Evolutionary conservation across 1,140 invertebrate species (phyloP).

Genomic region (Oncopeltus fasciatus): DNA sequence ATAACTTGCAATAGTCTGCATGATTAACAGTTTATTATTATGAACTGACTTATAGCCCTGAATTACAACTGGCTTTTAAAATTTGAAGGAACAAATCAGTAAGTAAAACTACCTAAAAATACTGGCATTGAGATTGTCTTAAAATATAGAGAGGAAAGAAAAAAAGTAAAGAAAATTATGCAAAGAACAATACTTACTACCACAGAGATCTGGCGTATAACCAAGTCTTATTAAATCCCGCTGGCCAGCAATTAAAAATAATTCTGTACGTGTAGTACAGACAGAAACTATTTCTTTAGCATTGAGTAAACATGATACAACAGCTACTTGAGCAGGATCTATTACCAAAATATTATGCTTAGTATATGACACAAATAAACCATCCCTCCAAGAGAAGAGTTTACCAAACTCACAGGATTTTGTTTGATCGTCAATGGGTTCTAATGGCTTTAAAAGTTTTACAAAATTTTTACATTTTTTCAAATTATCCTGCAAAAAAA

Average conservation of each 20-base stretch:
- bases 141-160: no score
- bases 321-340: constrained; percentile 43
- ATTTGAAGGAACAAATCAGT: no score
- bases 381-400: constrained; percentile 33
- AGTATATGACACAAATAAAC: constrained; percentile 58
- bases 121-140: no score
- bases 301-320: constrained; percentile 35
- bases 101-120: no score
- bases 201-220: constrained; percentile 35
- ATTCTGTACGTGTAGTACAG: constrained; percentile 55
- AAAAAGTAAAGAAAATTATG: no score
- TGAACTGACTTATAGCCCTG: no score
- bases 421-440: background rate
- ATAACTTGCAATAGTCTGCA: no score
- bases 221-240: constrained; percentile 49
- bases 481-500: constrained; percentile 20
- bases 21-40: no score
- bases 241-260: constrained; percentile 58
- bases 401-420: constrained; percentile 19
- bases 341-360: constrained; percentile 55
- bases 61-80: no score
- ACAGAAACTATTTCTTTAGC: constrained; percentile 39
- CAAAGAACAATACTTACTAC: constrained; percentile 25
- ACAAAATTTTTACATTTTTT: constrained; percentile 12
- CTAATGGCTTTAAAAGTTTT: constrained; percentile 12